phyloP scores from a whole-genome alignment of 2,113 vertebrate genomes.

The Grallaria varia region DNA sequence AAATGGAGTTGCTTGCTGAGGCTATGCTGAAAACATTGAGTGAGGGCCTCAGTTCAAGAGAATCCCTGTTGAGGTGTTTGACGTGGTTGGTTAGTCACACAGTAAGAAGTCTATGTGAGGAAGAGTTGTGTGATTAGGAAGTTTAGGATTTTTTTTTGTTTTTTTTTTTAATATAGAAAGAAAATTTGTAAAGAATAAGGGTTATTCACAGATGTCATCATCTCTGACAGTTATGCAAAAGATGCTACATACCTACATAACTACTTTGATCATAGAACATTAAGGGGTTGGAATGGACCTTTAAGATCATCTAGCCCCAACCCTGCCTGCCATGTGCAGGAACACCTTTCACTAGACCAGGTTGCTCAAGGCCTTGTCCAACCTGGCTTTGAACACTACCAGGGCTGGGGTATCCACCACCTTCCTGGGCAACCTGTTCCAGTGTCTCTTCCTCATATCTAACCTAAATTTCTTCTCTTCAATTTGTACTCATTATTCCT shows the following conservation, averaged over 20 bases:
- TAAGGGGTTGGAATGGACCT: not conserved
- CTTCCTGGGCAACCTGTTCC: not conserved
- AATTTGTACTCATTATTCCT: not conserved
- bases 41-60: not conserved
- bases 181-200: not conserved
- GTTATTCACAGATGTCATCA: not conserved
- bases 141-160: not conserved
- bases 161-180: not conserved
- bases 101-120: not conserved
- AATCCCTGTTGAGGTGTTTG: not conserved
- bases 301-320: not conserved
- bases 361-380: not conserved
- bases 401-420: not conserved
- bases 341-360: not conserved
- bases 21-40: not conserved
- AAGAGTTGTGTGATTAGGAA: not conserved
- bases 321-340: fast-evolving
- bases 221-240: not conserved
- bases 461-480: not conserved
- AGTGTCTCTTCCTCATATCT: not conserved
- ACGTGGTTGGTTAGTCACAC: not conserved
- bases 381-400: not conserved
- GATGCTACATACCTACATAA: not conserved
- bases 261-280: not conserved
- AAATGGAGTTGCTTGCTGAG: not conserved